Evolutionary conservation across 2,797 vertebrate species (phyloP), one percentile per base, ranked within the genome.

Genomic region (Pteronotus mesoamericanus): DNA sequence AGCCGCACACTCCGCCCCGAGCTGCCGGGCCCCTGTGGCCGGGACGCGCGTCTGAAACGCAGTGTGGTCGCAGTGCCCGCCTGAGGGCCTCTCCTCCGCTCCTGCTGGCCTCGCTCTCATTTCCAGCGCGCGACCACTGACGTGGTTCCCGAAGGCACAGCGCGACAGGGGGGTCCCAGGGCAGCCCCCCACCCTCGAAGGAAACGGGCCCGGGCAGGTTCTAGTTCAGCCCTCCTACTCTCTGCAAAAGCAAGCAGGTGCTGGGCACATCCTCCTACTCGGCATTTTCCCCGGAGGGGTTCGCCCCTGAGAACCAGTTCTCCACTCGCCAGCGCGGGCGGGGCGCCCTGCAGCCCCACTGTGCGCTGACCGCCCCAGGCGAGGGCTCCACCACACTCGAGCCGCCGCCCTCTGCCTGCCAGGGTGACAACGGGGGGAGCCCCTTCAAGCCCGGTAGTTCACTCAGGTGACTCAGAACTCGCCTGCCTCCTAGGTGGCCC

Each of bases 321-420:
- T 42, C 59, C n/a, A n/a, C n/a, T n/a, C n/a, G n/a, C n/a, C n/a
- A n/a, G n/a, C n/a, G n/a, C n/a, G n/a, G n/a, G n/a, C n/a, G n/a
- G n/a, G n/a, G n/a, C n/a, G n/a, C n/a, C n/a, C n/a, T n/a, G n/a
- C n/a, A n/a, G n/a, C n/a, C n/a, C n/a, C n/a, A n/a, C n/a, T n/a
- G n/a, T n/a, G n/a, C 32, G 11, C 22, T 21, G 9, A 5, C 32
- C 26, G 2, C 59, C 34, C 24, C 71, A 14, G 46, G 14, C 7
- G 24, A 26, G 22, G 34, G 29, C 37, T 29, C 68, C 42, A 18
- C 61, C n/a, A n/a, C 80, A 24, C 14, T 15, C 66, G 44, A 24
- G 14, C 16, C 2, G 0, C 42, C 8, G 1, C 4, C 5, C 29
- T 21, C 71, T 16, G 10, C n/a, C 42, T 72, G 34, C n/a, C n/a